Base-by-base conservation (phyloP, 2,797 vertebrate genomes). In the Sebastes steindachneri region DNA sequence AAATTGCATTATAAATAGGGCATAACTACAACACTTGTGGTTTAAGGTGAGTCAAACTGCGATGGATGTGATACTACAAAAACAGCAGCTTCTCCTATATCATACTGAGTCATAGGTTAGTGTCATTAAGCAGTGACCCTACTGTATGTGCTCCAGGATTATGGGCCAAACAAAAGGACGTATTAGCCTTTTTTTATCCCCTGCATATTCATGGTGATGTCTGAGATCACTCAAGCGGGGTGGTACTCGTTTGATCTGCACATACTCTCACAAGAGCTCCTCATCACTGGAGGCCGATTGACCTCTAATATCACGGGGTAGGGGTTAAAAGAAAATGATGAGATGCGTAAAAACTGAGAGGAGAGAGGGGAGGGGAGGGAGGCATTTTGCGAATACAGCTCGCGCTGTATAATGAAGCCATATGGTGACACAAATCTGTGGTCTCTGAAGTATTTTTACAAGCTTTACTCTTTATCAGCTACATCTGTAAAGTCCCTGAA, bases 381-480 rank as follows among this genome's bases (percentile, higher is more conserved):
- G 77, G 66, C 62, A 25, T 31, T 64, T 71, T 86, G 77, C 85
- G 87, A 94, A 90, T 89, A 75, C 81, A 78, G 83, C 85, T 80
- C 83, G 82, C 41, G 55, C 79, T 87, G 85, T 89, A 91, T 95
- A 94, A 95, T 93, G 92, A 93, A 88, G 91, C 92, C 94, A 94
- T 94, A 95, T 94, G 93, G 92, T 89, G 90, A 86, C 86, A 92
- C 92, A 94, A 94, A 94, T 93, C 91, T 87, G 86, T 70, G 81
- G 91, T 91, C 91, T 95, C 92, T 87, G 73, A 93, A 93, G 94
- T 92, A 79, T 94, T 94, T 92, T 94, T 91, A 95, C 93, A 92
- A 94, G 93, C 92, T 88, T 90, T 90, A 89, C 57, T 94, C 86
- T 94, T 93, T 89, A 95, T 88, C 88, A 86, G 89, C 89, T 90